Base-by-base conservation (phyloP, 2,113 vertebrate species). In the Zeus faber region DNA sequence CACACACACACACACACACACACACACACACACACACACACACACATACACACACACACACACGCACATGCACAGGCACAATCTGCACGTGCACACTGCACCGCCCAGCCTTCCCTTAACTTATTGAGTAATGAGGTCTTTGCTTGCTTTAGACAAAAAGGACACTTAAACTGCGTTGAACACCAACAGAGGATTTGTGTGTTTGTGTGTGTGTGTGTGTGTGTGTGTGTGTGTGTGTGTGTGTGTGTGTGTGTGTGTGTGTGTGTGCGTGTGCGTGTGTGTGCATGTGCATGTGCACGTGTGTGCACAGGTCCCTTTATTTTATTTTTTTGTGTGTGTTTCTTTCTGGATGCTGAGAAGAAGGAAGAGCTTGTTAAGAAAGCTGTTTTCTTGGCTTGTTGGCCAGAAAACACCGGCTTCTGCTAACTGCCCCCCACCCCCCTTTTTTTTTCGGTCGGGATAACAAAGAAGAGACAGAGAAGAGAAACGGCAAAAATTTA, bases 111-210 rank as follows among this genome's bases (percentile, higher is more conserved):
- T 77, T 58, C 70, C 71, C 66, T 67, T 67, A 67, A 73, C 75
- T 77, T 79, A 69, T 54, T 75, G 69, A 79, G 81, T 86, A 85
- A 87, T 76, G 74, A 77, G 72, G 61, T 67, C 68, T 52, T 62
- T 40, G 47, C 60, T 71, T 61, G 35, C 59, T 69, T 70, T 50
- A 16, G 70, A 76, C 62, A n/a, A n/a, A 77, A 83, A 76, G 70
- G 62, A 73, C 49, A 63, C 51, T 65, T 71, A 72, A 82, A 78
- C 54, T 58, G 66, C 59, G 68, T 52, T 75, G 62, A 83, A 47
- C 55, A 56, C 31, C 56, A 53, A 18, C 43, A 17, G 39, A 17
- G 39, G 39, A 41, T 41, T 47, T 57, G 51, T 66, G 54, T 55
- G 48, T 20, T 29, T 41, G 41, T 9, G 40, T 23, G 16, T 26